Percentiles rank a stretch among this genome's conserved stretches.
Evolutionary conservation across 2,797 vertebrate species (phyloP).

Genomic region (Peromyscus nudipes): DNA sequence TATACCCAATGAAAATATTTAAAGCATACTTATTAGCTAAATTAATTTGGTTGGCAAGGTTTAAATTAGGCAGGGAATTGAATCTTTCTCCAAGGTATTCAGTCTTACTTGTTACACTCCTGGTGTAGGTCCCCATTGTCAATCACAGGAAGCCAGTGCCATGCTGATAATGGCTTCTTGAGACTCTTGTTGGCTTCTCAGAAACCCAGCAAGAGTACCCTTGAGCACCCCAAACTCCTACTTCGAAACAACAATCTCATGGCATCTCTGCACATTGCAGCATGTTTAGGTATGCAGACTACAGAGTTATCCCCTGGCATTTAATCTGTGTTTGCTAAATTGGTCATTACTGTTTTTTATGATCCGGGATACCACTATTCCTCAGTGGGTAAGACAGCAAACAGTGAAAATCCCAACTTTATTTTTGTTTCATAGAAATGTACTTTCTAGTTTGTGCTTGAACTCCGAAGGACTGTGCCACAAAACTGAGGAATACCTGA

Average conservation of each 20-base stretch:
- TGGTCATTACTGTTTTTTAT: not conserved
- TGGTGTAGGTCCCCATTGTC: not conserved
- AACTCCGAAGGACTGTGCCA: not conserved
- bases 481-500: not conserved
- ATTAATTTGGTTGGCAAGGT: constrained; percentile 38
- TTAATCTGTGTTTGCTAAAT: constrained; percentile 15
- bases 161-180: not conserved
- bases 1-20: not conserved
- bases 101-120: not conserved
- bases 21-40: not conserved
- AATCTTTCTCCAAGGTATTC: not conserved
- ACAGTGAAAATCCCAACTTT: not conserved
- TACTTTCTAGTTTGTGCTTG: not conserved
- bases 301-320: not conserved
- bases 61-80: not conserved
- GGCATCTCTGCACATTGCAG: not conserved
- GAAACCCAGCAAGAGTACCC: not conserved
- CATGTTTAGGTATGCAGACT: not conserved
- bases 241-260: not conserved
- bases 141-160: too few species aligned
- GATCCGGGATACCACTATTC: not conserved
- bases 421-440: not conserved
- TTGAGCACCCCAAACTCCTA: not conserved
- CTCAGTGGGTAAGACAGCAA: not conserved
- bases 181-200: not conserved